Evolutionary conservation across 1,140 invertebrate species (phyloP).

Genomic region (Sinella curviseta): DNA sequence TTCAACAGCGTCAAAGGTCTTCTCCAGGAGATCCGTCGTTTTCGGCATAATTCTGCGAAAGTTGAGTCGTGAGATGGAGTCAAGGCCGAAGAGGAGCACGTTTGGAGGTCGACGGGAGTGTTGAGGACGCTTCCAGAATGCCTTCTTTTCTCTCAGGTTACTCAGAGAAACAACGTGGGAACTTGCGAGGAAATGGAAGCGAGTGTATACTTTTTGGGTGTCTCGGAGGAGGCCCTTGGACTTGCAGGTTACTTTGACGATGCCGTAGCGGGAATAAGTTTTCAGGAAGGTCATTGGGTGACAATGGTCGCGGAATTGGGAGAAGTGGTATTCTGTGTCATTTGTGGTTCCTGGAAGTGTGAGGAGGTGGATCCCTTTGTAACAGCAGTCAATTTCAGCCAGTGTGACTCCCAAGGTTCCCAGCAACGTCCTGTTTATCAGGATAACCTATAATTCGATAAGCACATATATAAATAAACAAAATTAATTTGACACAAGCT

Average conservation of each 20-base stretch:
- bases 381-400: not conserved
- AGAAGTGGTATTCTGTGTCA: not conserved
- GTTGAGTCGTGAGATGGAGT: conserved; percentile 42
- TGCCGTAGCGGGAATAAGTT: not conserved
- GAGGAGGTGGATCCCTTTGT: not conserved
- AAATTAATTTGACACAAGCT: not conserved
- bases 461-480: not conserved
- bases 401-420: not conserved
- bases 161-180: not conserved
- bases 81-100: conserved; percentile 38
- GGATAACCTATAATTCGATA: not conserved
- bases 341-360: not conserved
- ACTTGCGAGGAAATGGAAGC: not conserved
- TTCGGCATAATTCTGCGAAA: conserved; percentile 37
- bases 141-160: too few species aligned
- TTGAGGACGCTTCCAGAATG: not conserved
- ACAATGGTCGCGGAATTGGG: not conserved
- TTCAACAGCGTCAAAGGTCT: conserved; percentile 39
- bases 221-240: not conserved
- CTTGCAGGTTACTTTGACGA: not conserved
- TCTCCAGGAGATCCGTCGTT: conserved; percentile 33
- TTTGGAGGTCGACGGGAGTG: conserved; percentile 3
- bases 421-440: not conserved
- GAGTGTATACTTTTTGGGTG: not conserved
- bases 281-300: not conserved